phyloP scores from a whole-genome alignment of 2,888 invertebrate genomes.

The Rhingia campestris region DNA sequence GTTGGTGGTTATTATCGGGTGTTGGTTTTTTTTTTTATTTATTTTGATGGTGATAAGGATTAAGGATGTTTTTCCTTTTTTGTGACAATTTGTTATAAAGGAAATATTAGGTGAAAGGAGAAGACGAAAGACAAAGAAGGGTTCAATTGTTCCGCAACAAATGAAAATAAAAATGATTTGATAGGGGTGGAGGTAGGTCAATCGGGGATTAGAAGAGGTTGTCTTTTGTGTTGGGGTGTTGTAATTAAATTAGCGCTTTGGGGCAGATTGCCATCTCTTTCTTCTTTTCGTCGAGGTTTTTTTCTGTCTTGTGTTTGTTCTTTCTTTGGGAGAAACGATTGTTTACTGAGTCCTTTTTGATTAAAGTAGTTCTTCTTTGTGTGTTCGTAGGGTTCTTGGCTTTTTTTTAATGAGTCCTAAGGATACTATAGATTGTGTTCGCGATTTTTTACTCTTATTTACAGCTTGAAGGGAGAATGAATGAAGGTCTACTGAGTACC shows the following conservation, averaged over 20 bases:
- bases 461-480: slow-evolving; percentile 14
- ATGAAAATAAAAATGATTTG: slow-evolving; percentile 54
- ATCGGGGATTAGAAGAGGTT: slow-evolving; percentile 13
- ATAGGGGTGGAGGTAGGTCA: slow-evolving; percentile 21
- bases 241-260: slow-evolving; percentile 71
- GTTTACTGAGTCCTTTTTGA: slow-evolving; percentile 55
- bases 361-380: slow-evolving; percentile 53
- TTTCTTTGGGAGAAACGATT: slow-evolving; percentile 31
- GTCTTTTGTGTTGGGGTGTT: slow-evolving; percentile 53
- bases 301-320: background rate
- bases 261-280: slow-evolving; percentile 60
- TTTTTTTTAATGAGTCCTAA: slow-evolving; percentile 34
- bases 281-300: background rate
- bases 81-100: slow-evolving; percentile 39
- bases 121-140: slow-evolving; percentile 15
- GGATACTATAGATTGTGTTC: slow-evolving; percentile 11
- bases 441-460: slow-evolving; percentile 21
- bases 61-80: slow-evolving; percentile 34
- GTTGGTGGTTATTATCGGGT: slow-evolving; percentile 54
- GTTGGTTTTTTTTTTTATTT: slow-evolving; percentile 39
- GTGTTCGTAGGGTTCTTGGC: background rate
- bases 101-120: slow-evolving; percentile 12
- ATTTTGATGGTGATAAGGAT: slow-evolving; percentile 67
- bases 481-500: background rate
- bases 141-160: slow-evolving; percentile 59